phyloP scores from a whole-genome alignment of 1,140 invertebrate genomes.

The Bemisia tabaci region DNA sequence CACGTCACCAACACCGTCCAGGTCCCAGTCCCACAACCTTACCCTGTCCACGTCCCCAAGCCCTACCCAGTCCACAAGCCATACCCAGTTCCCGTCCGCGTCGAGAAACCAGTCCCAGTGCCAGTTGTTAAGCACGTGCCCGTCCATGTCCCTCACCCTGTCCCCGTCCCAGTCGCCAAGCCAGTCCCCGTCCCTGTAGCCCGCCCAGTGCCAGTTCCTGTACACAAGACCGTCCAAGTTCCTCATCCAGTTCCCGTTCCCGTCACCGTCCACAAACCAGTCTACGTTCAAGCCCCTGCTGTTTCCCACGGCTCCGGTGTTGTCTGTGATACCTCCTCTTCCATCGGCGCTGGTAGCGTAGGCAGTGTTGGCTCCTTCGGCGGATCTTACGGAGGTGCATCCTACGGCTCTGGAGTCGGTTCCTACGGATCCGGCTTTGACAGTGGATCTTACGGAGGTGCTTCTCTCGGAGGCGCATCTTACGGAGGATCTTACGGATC shows the following conservation, averaged over 20 bases:
- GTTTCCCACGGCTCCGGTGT: neutral
- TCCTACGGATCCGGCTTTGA: too few species aligned
- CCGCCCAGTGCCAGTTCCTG: neutral
- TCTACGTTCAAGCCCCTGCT: neutral
- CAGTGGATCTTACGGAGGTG: neutral
- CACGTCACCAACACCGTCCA: slow-evolving; percentile 45
- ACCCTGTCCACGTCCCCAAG: slow-evolving; percentile 34
- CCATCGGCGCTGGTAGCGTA: neutral
- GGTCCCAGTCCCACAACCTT: slow-evolving; percentile 43
- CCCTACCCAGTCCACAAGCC: slow-evolving; percentile 37
- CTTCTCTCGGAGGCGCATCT: neutral
- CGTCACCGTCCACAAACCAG: neutral
- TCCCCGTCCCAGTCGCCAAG: neutral
- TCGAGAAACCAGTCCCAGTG: slow-evolving; percentile 41
- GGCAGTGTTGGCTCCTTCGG: neutral
- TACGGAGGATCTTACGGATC: neutral
- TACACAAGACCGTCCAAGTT: neutral
- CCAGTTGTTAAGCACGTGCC: slow-evolving; percentile 38
- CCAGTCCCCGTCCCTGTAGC: neutral
- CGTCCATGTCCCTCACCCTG: neutral
- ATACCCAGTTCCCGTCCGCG: slow-evolving; percentile 43
- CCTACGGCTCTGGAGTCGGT: neutral
- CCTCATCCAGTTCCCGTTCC: neutral
- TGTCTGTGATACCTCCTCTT: neutral
- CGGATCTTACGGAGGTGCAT: neutral